Conservation (phyloP, 64 coral and sea anemone genomes). For the Anthopleura sola region DNA sequence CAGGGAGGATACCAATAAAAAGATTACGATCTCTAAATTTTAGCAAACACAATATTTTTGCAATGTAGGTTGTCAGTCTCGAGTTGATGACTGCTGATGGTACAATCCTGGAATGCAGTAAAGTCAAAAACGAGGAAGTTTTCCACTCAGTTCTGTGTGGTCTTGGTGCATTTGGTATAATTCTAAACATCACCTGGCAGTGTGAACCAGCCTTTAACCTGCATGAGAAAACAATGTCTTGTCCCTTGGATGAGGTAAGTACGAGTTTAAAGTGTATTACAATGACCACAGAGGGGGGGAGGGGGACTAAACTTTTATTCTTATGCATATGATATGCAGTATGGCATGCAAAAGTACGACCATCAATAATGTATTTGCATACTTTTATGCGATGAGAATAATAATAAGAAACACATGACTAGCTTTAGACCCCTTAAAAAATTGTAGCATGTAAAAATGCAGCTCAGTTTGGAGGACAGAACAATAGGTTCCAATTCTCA, state of each 20-base stretch:
- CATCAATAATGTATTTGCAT: too few relatives aligned
- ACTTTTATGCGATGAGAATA: too few relatives aligned
- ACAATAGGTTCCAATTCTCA: too few relatives aligned
- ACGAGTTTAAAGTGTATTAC: too few relatives aligned
- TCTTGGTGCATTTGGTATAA: constrained; percentile 79
- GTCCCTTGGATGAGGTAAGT: constrained; percentile 70
- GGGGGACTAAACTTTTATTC: not conserved
- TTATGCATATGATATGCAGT: too few relatives aligned
- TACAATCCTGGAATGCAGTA: constrained; percentile 70
- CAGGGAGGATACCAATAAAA: not conserved
- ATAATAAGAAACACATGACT: too few relatives aligned
- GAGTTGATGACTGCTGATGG: constrained; percentile 74
- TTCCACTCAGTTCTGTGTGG: constrained; percentile 70
- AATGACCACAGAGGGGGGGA: too few relatives aligned
- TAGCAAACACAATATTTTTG: not conserved
- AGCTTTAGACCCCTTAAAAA: too few relatives aligned
- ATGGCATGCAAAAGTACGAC: too few relatives aligned
- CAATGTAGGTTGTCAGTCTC: constrained; percentile 60
- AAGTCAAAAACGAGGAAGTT: constrained; percentile 59
- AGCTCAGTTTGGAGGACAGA: too few relatives aligned
- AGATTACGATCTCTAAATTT: not conserved
- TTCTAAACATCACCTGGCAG: constrained; percentile 88
- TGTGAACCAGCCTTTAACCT: constrained; percentile 81
- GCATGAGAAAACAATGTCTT: constrained; percentile 21
- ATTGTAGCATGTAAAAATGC: too few relatives aligned